These are phyloP conservation scores for Chaetodon trifascialis DNA, from an alignment of 2,113 vertebrate species.

Conservation along the genomic window DNA sequence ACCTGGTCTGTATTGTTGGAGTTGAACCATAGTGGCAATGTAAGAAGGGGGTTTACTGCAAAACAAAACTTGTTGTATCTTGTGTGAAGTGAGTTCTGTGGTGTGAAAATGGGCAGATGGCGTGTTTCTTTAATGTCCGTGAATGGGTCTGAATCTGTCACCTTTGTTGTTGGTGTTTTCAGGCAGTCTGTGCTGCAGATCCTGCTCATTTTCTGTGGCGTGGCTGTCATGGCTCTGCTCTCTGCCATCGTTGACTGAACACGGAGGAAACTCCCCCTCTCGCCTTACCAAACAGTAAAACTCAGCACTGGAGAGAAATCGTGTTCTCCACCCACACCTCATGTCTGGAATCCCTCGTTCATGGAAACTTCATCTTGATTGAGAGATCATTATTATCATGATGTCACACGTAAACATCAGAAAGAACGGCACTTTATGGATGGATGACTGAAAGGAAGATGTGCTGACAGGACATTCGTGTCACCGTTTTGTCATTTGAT, in stretches of 20 bases:
- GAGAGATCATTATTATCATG: not conserved
- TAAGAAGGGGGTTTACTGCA: not conserved
- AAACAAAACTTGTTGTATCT: not conserved
- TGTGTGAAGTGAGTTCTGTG: not conserved
- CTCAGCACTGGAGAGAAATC: conserved; percentile 18
- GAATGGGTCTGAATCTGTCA: conserved; percentile 13
- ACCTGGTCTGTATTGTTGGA: not conserved
- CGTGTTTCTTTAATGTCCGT: not conserved
- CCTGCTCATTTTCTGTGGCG: conserved; percentile 90
- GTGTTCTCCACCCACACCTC: not conserved
- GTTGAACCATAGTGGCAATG: not conserved
- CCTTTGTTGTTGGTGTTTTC: conserved; percentile 17
- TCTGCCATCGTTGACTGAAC: conserved; percentile 87
- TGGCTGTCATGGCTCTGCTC: conserved; percentile 92
- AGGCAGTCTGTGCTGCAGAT: conserved; percentile 93
- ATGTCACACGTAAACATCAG: conserved; percentile 9
- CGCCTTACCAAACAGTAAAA: conserved; percentile 45
- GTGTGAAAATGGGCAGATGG: not conserved
- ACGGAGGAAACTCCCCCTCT: not conserved
- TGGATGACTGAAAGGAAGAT: conserved; percentile 25
- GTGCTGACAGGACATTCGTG: conserved; percentile 15
- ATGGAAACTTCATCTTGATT: not conserved
- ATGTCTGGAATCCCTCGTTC: conserved; percentile 26
- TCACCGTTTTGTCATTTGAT: conserved; percentile 26
- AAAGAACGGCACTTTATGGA: conserved; percentile 65